Evolutionary conservation across 2,113 vertebrate species (phyloP), one percentile per base, ranked within the genome.

Genomic region (Tyrannus savana): DNA sequence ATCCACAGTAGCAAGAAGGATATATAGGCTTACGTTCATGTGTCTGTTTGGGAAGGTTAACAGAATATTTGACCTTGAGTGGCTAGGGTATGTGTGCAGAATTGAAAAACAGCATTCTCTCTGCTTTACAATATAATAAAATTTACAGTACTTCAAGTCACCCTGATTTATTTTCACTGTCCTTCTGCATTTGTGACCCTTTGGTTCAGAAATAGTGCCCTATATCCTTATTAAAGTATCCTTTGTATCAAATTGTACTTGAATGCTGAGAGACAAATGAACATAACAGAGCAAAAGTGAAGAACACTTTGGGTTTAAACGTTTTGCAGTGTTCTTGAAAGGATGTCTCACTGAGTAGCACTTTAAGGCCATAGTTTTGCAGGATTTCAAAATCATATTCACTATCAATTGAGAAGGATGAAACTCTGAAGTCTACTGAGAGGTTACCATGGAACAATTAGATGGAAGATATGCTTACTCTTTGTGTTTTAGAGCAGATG

Each of bases 171-270:
- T 88, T 95, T 80, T 81, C 42, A 14, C 50, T 80, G 58, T 76
- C 84, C 30, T 84, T 89, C 73, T 96, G 58, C 8, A 1, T 82
- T 85, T 90, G 42, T 91, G 84, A 94, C 87, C 81, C 86, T 59
- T 59, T 88, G 64, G 67, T 71, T 92, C 79, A 95, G 89, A 93
- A 93, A 44, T 39, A 71, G 72, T 74, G 39, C 33, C 80, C 78
- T 89, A 89, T 94, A 95, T 91, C 28, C 74, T 89, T 91, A 72
- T 79, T 84, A 82, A 91, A 96, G n/a, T 76, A 66, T 58, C 47
- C 27, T 93, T 71, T 84, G 39, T 68, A 73, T 87, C 84, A 94
- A 79, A 87, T 87, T 82, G 64, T 82, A 64, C 69, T 89, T 89
- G 66, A 89, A 66, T 73, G 49, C 69, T 2, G 1, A 87, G 84